Conservation (phyloP, 2,888 invertebrate species). For the Conistra vaccinii region DNA sequence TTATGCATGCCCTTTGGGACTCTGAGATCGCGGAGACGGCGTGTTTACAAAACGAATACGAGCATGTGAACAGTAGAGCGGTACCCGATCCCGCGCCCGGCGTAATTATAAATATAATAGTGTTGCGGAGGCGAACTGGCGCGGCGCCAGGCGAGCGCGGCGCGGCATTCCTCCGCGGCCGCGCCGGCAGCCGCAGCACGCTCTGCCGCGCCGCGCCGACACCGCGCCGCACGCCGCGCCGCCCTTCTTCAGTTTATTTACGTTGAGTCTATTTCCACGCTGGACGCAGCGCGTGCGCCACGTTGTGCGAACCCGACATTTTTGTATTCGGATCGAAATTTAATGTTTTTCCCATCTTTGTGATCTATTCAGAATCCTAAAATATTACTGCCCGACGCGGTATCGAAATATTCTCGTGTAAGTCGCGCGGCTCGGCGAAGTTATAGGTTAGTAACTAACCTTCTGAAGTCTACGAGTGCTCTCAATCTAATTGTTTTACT, state of each 20-base stretch:
- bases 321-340: conserved; percentile 39
- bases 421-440: neutral
- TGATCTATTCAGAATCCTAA: conserved; percentile 24
- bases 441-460: conserved; percentile 49
- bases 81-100: conserved; percentile 46
- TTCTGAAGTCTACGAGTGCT: neutral
- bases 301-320: conserved; percentile 47
- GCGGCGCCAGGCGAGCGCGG: conserved; percentile 64
- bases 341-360: conserved; percentile 1
- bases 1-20: neutral
- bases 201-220: conserved; percentile 42
- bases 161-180: conserved; percentile 63
- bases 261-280: conserved; percentile 62
- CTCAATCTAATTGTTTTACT: neutral
- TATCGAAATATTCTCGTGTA: conserved; percentile 2
- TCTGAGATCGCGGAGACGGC: conserved; percentile 1
- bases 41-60: conserved; percentile 60
- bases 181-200: conserved; percentile 57
- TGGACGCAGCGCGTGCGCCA: conserved; percentile 39
- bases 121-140: conserved; percentile 63
- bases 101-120: conserved; percentile 70
- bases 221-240: conserved; percentile 11
- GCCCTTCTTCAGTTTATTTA: conserved; percentile 55
- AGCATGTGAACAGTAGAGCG: conserved; percentile 36
- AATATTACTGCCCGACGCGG: conserved; percentile 1